Evolutionary conservation across 2,888 invertebrate genomes (phyloP).

Genomic region (Pristionchus japonicus): DNA sequence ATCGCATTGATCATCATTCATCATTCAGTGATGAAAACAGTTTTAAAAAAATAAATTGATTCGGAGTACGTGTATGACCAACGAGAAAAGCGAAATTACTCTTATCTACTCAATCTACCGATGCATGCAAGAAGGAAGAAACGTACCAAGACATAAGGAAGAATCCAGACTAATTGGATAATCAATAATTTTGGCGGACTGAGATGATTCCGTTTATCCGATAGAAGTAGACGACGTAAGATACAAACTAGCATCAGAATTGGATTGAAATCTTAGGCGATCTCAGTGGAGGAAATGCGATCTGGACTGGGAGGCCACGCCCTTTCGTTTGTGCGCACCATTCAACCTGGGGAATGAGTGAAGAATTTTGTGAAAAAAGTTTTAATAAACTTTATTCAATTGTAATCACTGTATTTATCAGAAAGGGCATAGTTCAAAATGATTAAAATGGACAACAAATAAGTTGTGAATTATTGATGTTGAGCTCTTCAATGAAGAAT

Average conservation of each 20-base stretch:
- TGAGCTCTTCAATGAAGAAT: too few species aligned
- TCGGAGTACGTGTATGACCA: too few species aligned
- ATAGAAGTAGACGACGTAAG: neutral
- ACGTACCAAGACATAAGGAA: slow-evolving; percentile 71
- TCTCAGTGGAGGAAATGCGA: neutral
- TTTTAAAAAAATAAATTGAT: too few species aligned
- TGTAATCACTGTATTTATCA: too few species aligned
- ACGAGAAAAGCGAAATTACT: neutral
- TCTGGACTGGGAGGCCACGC: neutral
- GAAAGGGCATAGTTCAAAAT: too few species aligned
- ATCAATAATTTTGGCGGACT: slow-evolving; percentile 61
- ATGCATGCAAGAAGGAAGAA: neutral
- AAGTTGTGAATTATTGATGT: too few species aligned
- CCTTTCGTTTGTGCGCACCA: neutral
- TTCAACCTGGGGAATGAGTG: neutral
- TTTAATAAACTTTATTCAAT: too few species aligned
- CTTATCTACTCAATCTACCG: neutral
- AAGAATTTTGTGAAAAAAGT: too few species aligned
- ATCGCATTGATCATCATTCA: too few species aligned
- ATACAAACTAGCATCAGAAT: slow-evolving; percentile 17
- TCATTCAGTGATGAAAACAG: too few species aligned
- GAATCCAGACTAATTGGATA: slow-evolving; percentile 69
- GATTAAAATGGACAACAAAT: too few species aligned
- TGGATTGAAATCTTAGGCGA: neutral
- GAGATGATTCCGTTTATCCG: slow-evolving; percentile 49